Evolutionary conservation across 2,888 invertebrate species (phyloP).

Genomic region (Ditula angustiorana): DNA sequence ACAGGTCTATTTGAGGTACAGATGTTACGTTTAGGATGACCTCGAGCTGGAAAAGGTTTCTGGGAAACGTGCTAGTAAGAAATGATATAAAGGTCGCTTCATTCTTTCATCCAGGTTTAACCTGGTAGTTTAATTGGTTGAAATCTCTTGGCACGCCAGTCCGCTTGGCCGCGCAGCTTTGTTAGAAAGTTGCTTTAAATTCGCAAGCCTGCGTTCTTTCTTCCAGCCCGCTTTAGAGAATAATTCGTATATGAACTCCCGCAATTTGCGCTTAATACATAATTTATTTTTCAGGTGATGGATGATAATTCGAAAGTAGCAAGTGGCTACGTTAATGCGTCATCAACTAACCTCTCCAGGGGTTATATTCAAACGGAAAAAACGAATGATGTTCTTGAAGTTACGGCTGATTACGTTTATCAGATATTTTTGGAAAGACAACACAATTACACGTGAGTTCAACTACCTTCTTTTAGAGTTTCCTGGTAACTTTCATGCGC

Average conservation of each 20-base stretch:
- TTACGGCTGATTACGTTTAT: conserved; percentile 53
- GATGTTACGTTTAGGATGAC: not conserved
- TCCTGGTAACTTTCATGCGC: not conserved
- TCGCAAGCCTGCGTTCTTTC: too few relatives aligned
- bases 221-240: too few relatives aligned
- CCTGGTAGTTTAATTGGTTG: too few relatives aligned
- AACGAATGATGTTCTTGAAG: not conserved
- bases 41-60: too few relatives aligned
- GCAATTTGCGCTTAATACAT: too few relatives aligned
- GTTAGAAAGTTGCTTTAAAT: too few relatives aligned
- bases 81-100: not conserved
- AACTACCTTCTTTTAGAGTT: too few relatives aligned
- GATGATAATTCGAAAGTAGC: conserved; percentile 53
- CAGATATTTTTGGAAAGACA: conserved; percentile 52
- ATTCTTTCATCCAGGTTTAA: not conserved
- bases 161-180: too few relatives aligned
- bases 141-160: too few relatives aligned
- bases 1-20: conserved; percentile 85
- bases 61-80: not conserved
- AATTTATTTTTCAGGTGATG: conserved; percentile 49
- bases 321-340: conserved; percentile 49
- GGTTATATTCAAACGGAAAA: conserved; percentile 44
- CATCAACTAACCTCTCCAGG: conserved; percentile 32
- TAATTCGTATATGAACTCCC: too few relatives aligned
- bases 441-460: conserved; percentile 57